phyloP scores from a whole-genome alignment of 2,888 invertebrate species.

The Caenorhabditis uteleia region DNA sequence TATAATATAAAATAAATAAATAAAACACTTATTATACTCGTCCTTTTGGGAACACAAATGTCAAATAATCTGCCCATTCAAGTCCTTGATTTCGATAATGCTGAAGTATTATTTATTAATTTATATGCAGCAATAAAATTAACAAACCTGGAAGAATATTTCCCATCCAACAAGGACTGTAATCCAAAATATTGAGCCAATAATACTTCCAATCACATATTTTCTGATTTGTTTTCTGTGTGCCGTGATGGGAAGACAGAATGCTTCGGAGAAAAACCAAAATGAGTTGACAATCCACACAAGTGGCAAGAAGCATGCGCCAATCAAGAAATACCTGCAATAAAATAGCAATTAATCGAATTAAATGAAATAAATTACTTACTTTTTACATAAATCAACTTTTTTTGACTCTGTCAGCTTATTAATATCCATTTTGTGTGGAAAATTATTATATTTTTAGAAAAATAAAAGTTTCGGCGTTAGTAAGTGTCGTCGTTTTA shows the following conservation, averaged over 20 bases:
- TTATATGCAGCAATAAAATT: neutral
- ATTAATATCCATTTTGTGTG: constrained; percentile 36
- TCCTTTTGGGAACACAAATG: constrained; percentile 49
- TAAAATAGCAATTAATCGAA: neutral
- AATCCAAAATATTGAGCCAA: constrained; percentile 42
- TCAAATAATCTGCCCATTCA: constrained; percentile 46
- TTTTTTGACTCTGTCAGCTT: constrained; percentile 39
- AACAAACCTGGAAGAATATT: constrained; percentile 41
- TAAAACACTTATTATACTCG: constrained; percentile 21
- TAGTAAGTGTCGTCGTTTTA: neutral
- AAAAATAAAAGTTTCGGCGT: neutral
- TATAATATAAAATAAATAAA: neutral
- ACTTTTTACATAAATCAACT: constrained; percentile 46
- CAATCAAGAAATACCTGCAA: constrained; percentile 50
- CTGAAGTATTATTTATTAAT: constrained; percentile 21
- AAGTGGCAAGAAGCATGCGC: constrained; percentile 39
- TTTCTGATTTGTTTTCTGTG: constrained; percentile 38
- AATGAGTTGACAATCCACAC: constrained; percentile 47
- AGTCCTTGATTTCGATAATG: constrained; percentile 45
- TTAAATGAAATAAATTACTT: neutral
- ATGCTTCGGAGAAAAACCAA: constrained; percentile 53
- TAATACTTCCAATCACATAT: constrained; percentile 37
- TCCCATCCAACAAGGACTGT: constrained; percentile 43
- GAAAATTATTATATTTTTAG: neutral
- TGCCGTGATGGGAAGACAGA: constrained; percentile 29